Evolutionary conservation across 2,797 vertebrate species (phyloP).

Genomic region (Pseudochirops cupreus): DNA sequence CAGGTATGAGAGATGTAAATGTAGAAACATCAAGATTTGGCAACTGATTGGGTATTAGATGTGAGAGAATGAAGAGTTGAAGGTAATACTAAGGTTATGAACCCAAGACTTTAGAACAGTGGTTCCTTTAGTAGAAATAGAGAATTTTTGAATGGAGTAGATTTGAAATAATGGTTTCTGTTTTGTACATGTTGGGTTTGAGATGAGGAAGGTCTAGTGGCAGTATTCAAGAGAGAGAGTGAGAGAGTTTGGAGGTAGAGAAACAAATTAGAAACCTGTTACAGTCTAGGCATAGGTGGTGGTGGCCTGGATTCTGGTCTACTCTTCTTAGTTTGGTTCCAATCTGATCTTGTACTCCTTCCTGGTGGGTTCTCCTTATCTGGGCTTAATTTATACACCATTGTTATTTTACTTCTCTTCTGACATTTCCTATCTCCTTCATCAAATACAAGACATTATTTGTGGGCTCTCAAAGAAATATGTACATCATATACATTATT

Average conservation of each 20-base stretch:
- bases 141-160: background rate
- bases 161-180: background rate
- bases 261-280: background rate
- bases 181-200: background rate
- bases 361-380: background rate
- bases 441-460: background rate
- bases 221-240: background rate
- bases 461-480: background rate
- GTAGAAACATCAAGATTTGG: background rate
- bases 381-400: background rate
- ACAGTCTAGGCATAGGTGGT: background rate
- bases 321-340: background rate
- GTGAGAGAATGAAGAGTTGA: background rate
- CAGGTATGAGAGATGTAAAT: background rate
- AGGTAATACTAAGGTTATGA: background rate
- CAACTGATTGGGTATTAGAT: background rate
- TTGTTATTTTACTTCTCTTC: background rate
- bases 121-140: background rate
- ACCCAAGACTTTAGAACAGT: background rate
- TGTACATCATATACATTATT: background rate
- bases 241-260: background rate
- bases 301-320: background rate
- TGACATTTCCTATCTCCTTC: background rate
- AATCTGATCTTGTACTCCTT: background rate
- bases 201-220: background rate